Percentiles rank a stretch among this genome's conserved stretches.
Conservation (phyloP, 2,797 vertebrate species). For the Crenichthys baileyi region DNA sequence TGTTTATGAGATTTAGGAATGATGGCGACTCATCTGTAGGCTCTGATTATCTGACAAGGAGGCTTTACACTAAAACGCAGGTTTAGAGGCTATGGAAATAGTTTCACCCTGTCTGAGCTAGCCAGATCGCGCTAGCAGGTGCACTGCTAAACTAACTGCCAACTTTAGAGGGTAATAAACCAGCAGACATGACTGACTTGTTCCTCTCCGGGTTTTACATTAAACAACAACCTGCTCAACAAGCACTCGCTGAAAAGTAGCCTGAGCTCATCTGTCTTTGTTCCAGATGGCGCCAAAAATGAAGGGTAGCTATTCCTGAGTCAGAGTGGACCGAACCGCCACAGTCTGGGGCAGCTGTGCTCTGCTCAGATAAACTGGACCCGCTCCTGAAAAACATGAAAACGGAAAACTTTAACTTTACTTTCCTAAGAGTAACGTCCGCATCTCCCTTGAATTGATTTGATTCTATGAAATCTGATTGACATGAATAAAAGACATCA, state of each 20-base stretch:
- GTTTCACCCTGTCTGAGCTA: not conserved
- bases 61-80: not conserved
- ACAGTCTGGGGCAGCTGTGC: not conserved
- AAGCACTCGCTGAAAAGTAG: not conserved
- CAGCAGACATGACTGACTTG: too few relatives aligned
- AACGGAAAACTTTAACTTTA: not conserved
- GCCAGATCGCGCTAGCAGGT: not conserved
- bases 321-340: not conserved
- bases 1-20: not conserved
- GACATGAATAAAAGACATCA: too few relatives aligned
- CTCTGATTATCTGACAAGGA: not conserved
- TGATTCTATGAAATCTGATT: too few relatives aligned
- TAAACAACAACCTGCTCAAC: not conserved
- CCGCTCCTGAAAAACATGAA: too few relatives aligned
- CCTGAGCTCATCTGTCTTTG: slow-evolving; percentile 19
- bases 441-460: too few relatives aligned
- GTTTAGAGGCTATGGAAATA: not conserved
- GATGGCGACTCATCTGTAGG: too few relatives aligned
- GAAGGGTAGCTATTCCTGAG: not conserved
- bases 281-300: slow-evolving; percentile 72
- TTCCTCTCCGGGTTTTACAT: not conserved
- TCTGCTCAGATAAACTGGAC: too few relatives aligned
- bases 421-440: too few relatives aligned
- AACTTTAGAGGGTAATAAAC: not conserved
- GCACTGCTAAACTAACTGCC: not conserved